These are phyloP conservation scores for Caenorhabditis sp. DNA, from an alignment of 2,888 invertebrate species.

Conservation along the genomic window DNA sequence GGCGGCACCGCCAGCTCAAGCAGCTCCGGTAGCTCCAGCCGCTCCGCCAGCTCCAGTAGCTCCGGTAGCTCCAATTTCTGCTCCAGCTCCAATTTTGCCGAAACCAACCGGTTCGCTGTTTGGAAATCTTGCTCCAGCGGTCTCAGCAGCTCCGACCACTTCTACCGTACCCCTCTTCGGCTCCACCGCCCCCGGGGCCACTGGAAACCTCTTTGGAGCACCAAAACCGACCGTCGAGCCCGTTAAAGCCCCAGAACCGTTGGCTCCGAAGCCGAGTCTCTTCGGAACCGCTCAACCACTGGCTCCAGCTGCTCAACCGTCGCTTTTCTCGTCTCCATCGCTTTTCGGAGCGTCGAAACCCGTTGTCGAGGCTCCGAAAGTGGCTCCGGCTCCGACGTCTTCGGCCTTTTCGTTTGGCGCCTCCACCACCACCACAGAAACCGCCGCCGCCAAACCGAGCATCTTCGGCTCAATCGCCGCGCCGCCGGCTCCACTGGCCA, in stretches of 20 bases:
- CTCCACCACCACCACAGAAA: not conserved
- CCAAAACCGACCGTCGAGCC: not conserved
- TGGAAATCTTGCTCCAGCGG: not conserved
- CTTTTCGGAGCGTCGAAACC: not conserved
- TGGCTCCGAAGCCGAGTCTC: not conserved
- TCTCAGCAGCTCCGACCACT: no score
- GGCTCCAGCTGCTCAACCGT: not conserved
- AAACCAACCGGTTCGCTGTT: not conserved
- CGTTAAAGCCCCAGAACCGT: no score
- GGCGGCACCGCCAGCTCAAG: not conserved
- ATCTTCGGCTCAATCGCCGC: no score
- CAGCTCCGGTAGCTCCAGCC: not conserved
- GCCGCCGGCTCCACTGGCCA: no score
- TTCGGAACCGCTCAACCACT: slow-evolving; percentile 28
- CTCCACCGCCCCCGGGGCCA: not conserved
- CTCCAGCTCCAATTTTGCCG: slow-evolving; percentile 7
- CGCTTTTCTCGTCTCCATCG: not conserved
- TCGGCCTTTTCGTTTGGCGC: slow-evolving; percentile 5
- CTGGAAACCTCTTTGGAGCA: not conserved
- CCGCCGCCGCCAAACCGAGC: no score
- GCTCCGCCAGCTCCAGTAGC: not conserved
- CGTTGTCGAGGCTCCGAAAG: not conserved
- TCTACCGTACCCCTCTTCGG: not conserved
- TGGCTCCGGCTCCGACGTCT: not conserved
- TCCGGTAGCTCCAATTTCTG: not conserved